phyloP scores from a whole-genome alignment of 2,888 invertebrate genomes.

The Antheraea yamamai region DNA sequence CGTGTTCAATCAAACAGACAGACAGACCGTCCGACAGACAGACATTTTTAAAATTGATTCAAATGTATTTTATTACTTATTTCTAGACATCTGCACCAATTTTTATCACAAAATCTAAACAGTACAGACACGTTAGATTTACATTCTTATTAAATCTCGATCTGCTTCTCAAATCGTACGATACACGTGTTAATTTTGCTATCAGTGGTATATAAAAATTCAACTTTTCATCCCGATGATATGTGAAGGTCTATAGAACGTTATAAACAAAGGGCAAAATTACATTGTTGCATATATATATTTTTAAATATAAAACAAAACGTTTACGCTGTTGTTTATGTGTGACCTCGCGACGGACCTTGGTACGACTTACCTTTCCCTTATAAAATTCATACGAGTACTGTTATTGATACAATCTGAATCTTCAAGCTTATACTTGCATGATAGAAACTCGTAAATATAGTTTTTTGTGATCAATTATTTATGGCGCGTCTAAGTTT shows the following conservation, averaged over 20 bases:
- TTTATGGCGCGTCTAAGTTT: too few relatives aligned
- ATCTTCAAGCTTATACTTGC: background rate
- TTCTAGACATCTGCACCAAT: too few relatives aligned
- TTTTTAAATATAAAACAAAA: conserved; percentile 6
- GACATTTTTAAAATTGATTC: too few relatives aligned
- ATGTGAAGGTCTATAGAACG: background rate
- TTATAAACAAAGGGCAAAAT: background rate
- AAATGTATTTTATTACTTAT: too few relatives aligned
- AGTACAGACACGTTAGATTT: too few relatives aligned
- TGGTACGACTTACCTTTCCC: conserved; percentile 1
- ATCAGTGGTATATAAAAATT: background rate
- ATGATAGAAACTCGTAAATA: too few relatives aligned
- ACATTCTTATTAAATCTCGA: background rate
- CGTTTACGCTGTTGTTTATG: background rate
- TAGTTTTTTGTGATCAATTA: background rate
- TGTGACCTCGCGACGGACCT: conserved; percentile 2
- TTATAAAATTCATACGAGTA: conserved; percentile 1
- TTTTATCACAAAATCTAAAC: too few relatives aligned
- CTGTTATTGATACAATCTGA: background rate
- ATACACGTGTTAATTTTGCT: background rate
- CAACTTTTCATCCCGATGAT: background rate
- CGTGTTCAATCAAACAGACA: too few relatives aligned
- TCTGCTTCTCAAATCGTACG: background rate
- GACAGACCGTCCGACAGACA: too few relatives aligned
- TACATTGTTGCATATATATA: background rate